Percentiles rank a stretch among this genome's conserved stretches.
Conservation (phyloP, 2,113 vertebrate genomes). For the Caretta caretta region DNA sequence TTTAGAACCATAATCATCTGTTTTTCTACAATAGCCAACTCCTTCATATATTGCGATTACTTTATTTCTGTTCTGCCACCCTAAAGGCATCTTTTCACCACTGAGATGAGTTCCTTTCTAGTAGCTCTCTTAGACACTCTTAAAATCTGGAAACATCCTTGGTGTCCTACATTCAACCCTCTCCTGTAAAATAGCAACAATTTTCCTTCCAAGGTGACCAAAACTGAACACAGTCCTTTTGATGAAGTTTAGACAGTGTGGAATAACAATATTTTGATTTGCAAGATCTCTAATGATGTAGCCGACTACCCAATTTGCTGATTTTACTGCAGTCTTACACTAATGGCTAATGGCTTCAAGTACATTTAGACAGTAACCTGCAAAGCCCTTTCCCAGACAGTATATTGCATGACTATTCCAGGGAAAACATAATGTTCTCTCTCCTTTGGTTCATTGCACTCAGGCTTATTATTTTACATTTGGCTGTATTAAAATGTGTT, state of each 20-base stretch:
- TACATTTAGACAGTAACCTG: not conserved
- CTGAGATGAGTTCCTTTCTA: not conserved
- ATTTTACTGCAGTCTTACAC: not conserved
- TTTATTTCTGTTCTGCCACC: not conserved
- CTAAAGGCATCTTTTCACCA: not conserved
- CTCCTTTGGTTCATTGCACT: not conserved
- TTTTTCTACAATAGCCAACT: not conserved
- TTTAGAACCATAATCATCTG: not conserved
- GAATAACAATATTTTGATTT: not conserved
- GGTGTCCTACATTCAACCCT: not conserved
- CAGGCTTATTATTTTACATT: not conserved
- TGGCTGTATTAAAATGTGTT: not conserved
- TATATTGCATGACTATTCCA: not conserved
- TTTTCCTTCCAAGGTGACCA: not conserved
- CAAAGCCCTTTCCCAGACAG: not conserved
- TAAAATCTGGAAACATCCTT: not conserved
- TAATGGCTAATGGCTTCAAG: not conserved
- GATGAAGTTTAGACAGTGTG: not conserved
- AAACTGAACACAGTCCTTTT: not conserved
- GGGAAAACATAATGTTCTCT: not conserved
- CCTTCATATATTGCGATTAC: not conserved
- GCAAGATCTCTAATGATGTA: not conserved
- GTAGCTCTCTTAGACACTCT: not conserved
- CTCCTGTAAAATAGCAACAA: not conserved
- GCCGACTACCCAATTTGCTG: not conserved